Conservation (phyloP, 64 coral and sea anemone species). For the Pocillopora damicornis region DNA sequence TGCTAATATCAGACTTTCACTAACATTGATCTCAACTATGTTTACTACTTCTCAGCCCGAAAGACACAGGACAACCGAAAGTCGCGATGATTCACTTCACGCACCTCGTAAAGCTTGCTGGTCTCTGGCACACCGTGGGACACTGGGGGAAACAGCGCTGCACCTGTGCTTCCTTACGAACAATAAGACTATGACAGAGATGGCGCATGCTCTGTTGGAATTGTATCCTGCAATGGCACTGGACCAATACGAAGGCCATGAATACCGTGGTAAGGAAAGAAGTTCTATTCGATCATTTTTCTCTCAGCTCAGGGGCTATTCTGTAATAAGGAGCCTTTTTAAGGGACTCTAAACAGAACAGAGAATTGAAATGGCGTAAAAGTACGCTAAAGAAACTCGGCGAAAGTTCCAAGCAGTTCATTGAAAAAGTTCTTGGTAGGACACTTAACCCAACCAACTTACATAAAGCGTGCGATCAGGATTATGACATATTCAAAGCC, state of each 20-base stretch:
- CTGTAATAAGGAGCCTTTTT: too few relatives aligned
- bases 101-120: constrained; percentile 69
- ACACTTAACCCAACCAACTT: too few relatives aligned
- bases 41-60: constrained; percentile 1
- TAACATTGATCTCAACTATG: not conserved
- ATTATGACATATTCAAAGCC: too few relatives aligned
- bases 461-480: too few relatives aligned
- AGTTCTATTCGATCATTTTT: too few relatives aligned
- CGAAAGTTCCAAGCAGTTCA: too few relatives aligned
- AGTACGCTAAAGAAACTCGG: not conserved
- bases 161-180: constrained; percentile 78
- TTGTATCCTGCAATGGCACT: constrained; percentile 72
- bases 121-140: constrained; percentile 58
- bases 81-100: constrained; percentile 19
- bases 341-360: too few relatives aligned
- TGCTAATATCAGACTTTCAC: not conserved
- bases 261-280: constrained; percentile 62
- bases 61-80: constrained; percentile 10
- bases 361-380: not conserved
- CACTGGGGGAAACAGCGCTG: constrained; percentile 72
- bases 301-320: too few relatives aligned
- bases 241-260: constrained; percentile 70
- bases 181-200: constrained; percentile 48
- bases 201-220: constrained; percentile 55
- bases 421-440: too few relatives aligned